A percentile compares a stretch with the other conserved stretches of the same genome.
Conservation (phyloP, 2,113 vertebrate species). For the Xerus inauris region DNA sequence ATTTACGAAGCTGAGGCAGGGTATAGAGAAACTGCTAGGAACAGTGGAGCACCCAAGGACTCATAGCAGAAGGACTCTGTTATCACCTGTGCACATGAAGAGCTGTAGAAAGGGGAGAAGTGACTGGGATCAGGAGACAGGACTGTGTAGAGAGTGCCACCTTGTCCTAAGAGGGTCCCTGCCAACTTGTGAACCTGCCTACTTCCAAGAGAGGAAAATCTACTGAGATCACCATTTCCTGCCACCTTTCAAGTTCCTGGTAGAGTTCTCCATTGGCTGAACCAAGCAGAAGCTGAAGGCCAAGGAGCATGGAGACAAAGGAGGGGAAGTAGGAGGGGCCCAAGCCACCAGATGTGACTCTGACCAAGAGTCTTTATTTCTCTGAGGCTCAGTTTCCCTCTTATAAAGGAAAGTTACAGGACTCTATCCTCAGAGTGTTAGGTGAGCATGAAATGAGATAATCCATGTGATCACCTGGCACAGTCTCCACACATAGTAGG, state of each 20-base stretch:
- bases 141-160: not conserved
- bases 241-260: not conserved
- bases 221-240: not conserved
- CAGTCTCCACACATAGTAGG: not conserved
- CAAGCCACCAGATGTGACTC: not conserved
- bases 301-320: rapidly evolving
- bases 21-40: rapidly evolving
- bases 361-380: not conserved
- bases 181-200: not conserved
- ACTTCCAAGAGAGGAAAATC: not conserved
- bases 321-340: not conserved
- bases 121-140: not conserved
- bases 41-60: rapidly evolving
- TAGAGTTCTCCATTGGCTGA: not conserved
- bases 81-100: rapidly evolving
- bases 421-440: not conserved
- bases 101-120: not conserved
- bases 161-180: not conserved
- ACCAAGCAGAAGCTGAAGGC: not conserved
- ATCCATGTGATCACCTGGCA: rapidly evolving
- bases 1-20: too few relatives aligned
- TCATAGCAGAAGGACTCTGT: rapidly evolving
- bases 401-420: not conserved
- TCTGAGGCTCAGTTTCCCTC: not conserved
- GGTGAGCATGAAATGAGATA: not conserved